Evolutionary conservation across 2,113 vertebrate genomes (phyloP).

Genomic region (Lanius collurio): DNA sequence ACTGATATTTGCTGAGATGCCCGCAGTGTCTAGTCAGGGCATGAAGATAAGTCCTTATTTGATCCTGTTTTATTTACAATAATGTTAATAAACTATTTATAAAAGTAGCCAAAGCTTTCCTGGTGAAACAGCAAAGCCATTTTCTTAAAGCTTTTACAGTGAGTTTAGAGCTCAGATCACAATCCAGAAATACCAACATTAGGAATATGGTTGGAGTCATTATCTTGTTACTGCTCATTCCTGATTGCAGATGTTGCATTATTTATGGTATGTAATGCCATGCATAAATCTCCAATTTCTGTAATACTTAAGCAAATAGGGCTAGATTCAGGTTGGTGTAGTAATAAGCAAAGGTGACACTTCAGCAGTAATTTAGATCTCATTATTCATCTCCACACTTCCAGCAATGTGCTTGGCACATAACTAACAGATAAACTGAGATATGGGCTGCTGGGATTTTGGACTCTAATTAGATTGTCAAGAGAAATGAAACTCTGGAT

Average conservation of each 20-base stretch:
- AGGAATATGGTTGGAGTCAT: not conserved
- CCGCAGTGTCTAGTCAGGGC: not conserved
- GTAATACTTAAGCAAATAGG: conserved; percentile 30
- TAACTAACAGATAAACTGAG: not conserved
- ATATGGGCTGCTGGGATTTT: not conserved
- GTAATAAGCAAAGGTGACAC: conserved; percentile 49
- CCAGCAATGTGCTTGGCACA: not conserved
- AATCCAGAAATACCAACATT: not conserved
- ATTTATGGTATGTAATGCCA: conserved; percentile 34
- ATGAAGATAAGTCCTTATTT: not conserved
- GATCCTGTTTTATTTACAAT: not conserved
- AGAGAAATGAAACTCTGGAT: not conserved
- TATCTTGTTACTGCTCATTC: not conserved
- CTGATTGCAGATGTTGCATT: conserved; percentile 49
- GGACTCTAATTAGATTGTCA: not conserved
- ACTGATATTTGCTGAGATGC: not conserved
- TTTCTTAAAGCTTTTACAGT: not conserved
- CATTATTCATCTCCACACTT: conserved; percentile 12
- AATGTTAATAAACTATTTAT: not conserved
- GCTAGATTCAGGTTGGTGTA: conserved; percentile 10
- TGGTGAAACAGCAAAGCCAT: not conserved
- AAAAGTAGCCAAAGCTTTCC: not conserved
- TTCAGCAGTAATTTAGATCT: conserved; percentile 39
- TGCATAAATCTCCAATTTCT: conserved; percentile 17
- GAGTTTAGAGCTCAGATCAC: not conserved